phyloP scores from a whole-genome alignment of 2,797 vertebrate genomes.

The Etheostoma perlongum region DNA sequence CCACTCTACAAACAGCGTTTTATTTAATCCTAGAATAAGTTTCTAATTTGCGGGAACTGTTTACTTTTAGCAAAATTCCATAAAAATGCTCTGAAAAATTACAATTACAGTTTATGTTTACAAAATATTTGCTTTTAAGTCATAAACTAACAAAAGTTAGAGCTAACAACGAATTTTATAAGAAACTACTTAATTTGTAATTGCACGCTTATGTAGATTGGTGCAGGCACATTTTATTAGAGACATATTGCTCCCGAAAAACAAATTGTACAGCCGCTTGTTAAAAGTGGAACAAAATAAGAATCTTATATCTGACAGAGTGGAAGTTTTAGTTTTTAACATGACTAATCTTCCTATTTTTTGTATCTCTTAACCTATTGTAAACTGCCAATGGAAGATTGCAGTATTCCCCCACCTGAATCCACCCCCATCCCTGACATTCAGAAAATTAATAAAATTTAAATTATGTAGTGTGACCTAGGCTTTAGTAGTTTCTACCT shows the following conservation, averaged over 20 bases:
- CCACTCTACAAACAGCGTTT: not conserved
- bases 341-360: constrained; percentile 11
- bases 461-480: constrained; percentile 66
- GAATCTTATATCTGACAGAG: constrained; percentile 23
- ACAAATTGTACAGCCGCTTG: constrained; percentile 24
- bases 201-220: constrained; percentile 23
- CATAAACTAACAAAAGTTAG: constrained; percentile 18
- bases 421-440: constrained; percentile 14
- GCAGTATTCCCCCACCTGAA: constrained; percentile 21
- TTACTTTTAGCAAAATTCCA: constrained; percentile 8
- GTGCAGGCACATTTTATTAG: constrained; percentile 43
- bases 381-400: constrained; percentile 43
- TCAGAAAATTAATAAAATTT: constrained; percentile 46
- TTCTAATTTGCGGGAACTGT: not conserved
- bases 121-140: constrained; percentile 14
- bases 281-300: constrained; percentile 16
- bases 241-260: constrained; percentile 10
- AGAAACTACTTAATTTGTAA: constrained; percentile 46
- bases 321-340: constrained; percentile 25
- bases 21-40: not conserved
- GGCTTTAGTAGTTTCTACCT: constrained; percentile 76
- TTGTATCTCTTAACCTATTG: constrained; percentile 14
- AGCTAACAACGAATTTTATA: constrained; percentile 33
- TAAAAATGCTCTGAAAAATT: constrained; percentile 21
- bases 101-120: constrained; percentile 50